phyloP scores from a whole-genome alignment of 2,113 vertebrate genomes.

The Glaucidium brasilianum region DNA sequence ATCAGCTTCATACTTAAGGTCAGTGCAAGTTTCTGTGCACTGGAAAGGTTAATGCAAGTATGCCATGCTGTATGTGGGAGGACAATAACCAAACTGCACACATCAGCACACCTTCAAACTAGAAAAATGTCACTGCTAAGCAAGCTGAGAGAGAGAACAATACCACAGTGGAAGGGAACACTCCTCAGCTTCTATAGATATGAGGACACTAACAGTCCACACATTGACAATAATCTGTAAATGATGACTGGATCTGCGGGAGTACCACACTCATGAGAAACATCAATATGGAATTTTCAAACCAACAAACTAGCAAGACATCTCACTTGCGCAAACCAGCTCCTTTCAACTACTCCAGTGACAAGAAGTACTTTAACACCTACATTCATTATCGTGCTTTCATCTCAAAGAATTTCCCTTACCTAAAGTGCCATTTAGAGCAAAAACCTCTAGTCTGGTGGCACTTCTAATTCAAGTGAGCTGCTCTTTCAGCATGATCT shows the following conservation, averaged over 20 bases:
- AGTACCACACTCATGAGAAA: not conserved
- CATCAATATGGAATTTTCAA: not conserved
- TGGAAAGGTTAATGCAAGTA: not conserved
- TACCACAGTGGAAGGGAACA: not conserved
- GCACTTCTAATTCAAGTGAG: not conserved
- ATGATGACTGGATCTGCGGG: not conserved
- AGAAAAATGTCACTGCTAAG: not conserved
- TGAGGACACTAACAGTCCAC: not conserved
- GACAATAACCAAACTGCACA: not conserved
- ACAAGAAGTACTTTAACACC: not conserved
- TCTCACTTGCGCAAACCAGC: not conserved
- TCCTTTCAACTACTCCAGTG: not conserved
- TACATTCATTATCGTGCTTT: not conserved
- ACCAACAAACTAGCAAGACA: not conserved
- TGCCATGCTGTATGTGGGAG: not conserved
- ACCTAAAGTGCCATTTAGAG: not conserved
- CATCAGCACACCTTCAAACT: not conserved
- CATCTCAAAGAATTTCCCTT: not conserved
- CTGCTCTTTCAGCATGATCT: not conserved
- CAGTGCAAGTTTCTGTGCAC: not conserved
- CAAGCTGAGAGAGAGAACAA: not conserved
- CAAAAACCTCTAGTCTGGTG: not conserved
- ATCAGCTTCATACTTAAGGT: not conserved
- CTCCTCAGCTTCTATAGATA: not conserved
- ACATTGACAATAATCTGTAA: not conserved